These are phyloP conservation scores for Nasonia longicornis DNA, from an alignment of 1,140 invertebrate species.

Conservation along the genomic window DNA sequence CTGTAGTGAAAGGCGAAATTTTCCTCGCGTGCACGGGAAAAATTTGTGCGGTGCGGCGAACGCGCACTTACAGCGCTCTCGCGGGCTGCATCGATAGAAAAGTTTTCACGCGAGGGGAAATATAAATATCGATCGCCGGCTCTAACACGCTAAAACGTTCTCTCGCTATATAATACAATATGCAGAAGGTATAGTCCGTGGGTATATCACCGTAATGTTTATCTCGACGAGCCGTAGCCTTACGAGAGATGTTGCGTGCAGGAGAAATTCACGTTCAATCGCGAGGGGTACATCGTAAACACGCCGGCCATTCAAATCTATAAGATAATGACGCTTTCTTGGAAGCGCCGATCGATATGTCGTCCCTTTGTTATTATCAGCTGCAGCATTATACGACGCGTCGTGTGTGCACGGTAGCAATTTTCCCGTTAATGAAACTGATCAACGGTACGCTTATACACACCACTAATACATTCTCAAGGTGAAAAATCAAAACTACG, in stretches of 20 bases:
- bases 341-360: background rate
- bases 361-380: background rate
- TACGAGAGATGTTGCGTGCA: background rate
- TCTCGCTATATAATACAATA: background rate
- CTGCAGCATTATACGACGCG: too few relatives aligned
- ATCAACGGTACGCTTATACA: too few relatives aligned
- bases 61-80: background rate
- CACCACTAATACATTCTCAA: too few relatives aligned
- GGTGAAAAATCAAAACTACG: too few relatives aligned
- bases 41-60: background rate
- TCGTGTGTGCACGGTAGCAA: too few relatives aligned
- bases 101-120: background rate
- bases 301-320: background rate
- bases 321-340: constrained; percentile 14
- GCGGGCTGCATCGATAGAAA: background rate
- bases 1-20: background rate
- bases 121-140: background rate
- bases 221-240: background rate
- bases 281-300: background rate
- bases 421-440: background rate
- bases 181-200: background rate
- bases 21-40: background rate
- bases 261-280: background rate
- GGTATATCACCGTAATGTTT: background rate
- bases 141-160: background rate